phyloP scores from a whole-genome alignment of 2,113 vertebrate species.

The Hippocampus mohnikei region DNA sequence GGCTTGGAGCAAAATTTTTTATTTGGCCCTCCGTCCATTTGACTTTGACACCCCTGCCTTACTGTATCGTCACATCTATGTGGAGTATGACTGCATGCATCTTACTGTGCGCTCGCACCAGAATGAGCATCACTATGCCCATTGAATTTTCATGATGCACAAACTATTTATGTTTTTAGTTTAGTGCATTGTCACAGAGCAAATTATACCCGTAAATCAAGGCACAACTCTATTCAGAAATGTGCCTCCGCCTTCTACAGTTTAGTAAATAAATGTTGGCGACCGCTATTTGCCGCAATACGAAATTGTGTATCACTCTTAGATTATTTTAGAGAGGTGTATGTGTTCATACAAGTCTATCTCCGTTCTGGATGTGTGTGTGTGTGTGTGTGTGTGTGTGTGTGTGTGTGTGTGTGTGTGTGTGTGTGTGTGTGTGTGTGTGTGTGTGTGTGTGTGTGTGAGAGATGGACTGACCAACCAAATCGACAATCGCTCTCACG shows the following conservation, averaged over 20 bases:
- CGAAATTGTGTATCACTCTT: neutral
- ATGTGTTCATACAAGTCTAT: neutral
- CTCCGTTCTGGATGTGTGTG: neutral
- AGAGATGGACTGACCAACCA: constrained; percentile 35
- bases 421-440: neutral
- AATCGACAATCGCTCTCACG: constrained; percentile 75
- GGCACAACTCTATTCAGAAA: neutral
- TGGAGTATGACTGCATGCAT: no score
- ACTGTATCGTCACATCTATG: no score
- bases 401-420: constrained; percentile 20
- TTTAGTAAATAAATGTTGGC: neutral
- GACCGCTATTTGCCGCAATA: neutral
- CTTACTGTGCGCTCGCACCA: no score
- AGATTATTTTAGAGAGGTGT: neutral
- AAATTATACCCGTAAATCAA: no score
- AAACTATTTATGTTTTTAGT: neutral
- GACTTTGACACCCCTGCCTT: no score
- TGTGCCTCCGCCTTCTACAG: neutral
- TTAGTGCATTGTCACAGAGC: no score
- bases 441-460: constrained; percentile 34
- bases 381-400: constrained; percentile 20
- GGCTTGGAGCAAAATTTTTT: no score
- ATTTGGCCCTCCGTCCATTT: no score
- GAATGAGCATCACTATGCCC: no score
- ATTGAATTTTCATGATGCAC: no score